A percentile compares a stretch with the other conserved stretches of the same genome.
These are phyloP conservation scores for Candoia aspera DNA, from an alignment of 2,113 vertebrate species.

Conservation along the genomic window DNA sequence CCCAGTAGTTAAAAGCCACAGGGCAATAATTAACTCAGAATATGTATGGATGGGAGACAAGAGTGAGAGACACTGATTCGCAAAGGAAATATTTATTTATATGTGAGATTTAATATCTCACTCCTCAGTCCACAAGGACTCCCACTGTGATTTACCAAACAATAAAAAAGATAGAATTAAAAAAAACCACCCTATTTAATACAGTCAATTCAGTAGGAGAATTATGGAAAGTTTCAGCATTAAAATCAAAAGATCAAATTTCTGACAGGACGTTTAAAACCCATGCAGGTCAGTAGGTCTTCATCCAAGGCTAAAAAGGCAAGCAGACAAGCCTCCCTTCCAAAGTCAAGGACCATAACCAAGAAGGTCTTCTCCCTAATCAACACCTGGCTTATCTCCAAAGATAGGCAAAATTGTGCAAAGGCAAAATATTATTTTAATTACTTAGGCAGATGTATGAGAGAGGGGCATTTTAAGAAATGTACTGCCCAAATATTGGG, in stretches of 20 bases:
- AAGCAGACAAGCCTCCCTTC: neutral
- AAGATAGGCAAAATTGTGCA: neutral
- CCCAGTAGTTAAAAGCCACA: neutral
- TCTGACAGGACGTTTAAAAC: neutral
- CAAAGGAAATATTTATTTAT: slow-evolving; percentile 4
- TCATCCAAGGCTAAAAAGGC: neutral
- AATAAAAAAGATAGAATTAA: neutral
- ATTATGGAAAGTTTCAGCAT: neutral
- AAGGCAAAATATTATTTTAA: neutral
- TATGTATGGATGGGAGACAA: neutral
- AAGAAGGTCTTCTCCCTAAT: neutral
- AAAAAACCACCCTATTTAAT: neutral
- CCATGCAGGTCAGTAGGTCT: neutral
- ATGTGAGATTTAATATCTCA: neutral
- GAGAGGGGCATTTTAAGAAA: neutral
- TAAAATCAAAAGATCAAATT: neutral
- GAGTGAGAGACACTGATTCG: neutral
- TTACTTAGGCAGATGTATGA: neutral
- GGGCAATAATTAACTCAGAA: neutral
- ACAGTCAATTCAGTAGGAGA: neutral
- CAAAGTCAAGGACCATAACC: neutral
- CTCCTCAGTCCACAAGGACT: neutral
- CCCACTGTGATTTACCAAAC: neutral
- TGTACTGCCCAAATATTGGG: too few species aligned
- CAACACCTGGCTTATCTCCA: neutral